Evolutionary conservation across 2,113 vertebrate species (phyloP).

Genomic region (Urocitellus parryii): DNA sequence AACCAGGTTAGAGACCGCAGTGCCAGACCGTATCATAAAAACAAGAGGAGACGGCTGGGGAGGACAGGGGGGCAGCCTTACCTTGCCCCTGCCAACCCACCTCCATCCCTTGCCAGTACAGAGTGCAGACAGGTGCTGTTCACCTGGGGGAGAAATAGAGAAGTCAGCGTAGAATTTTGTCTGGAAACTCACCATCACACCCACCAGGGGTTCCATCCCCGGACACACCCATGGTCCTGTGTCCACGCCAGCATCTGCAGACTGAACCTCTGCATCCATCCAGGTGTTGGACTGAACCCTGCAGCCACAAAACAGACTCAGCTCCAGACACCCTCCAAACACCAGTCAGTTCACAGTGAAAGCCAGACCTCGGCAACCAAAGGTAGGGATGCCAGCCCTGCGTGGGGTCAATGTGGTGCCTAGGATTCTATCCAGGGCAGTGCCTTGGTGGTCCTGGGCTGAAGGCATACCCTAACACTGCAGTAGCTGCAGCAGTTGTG

Average conservation of each 20-base stretch:
- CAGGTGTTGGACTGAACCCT: too few species aligned
- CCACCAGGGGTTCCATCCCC: background rate
- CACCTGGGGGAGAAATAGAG: background rate
- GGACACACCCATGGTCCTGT: too few species aligned
- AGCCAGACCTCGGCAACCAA: background rate
- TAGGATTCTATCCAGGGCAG: background rate
- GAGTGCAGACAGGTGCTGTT: background rate
- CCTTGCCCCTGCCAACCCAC: background rate
- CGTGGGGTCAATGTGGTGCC: too few species aligned
- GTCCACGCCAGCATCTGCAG: background rate
- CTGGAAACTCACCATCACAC: background rate
- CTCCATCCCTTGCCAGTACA: background rate
- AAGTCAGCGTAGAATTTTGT: background rate
- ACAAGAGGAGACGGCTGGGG: background rate
- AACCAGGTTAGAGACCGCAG: too few species aligned
- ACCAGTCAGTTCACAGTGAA: too few species aligned
- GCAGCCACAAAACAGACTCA: background rate
- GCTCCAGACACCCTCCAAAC: too few species aligned
- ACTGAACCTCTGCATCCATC: background rate
- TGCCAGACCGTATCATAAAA: background rate
- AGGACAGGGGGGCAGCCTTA: rapidly evolving
- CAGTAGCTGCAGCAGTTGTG: background rate
- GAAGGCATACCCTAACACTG: background rate
- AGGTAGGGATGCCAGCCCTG: background rate
- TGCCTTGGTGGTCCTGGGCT: background rate